These are phyloP conservation scores for Tridacna gigas DNA, from an alignment of 2,888 invertebrate genomes.

Conservation along the genomic window DNA sequence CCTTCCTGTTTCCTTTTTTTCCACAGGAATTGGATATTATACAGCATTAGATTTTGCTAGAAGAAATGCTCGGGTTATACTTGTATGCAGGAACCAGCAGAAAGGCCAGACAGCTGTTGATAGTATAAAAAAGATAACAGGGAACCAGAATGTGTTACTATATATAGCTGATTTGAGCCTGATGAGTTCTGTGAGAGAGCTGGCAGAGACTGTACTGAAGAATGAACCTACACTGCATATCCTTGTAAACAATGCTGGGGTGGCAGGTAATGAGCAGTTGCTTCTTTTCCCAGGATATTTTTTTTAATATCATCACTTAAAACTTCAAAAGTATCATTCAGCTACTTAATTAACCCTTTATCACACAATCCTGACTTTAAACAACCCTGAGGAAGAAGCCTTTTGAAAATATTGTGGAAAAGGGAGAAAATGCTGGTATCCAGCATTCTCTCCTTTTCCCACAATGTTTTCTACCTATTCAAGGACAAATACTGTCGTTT, in stretches of 20 bases:
- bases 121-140: constrained; percentile 81
- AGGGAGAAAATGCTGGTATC: neutral
- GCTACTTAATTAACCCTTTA: neutral
- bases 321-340: no score
- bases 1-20: neutral
- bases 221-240: constrained; percentile 75
- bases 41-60: constrained; percentile 77
- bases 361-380: neutral
- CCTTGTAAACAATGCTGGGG: constrained; percentile 80
- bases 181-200: constrained; percentile 74
- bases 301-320: no score
- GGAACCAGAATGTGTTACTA: constrained; percentile 72
- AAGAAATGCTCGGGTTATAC: constrained; percentile 76
- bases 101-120: constrained; percentile 68
- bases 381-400: neutral
- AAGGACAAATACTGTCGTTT: neutral
- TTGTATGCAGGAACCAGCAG: constrained; percentile 73
- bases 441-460: neutral
- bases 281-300: no score
- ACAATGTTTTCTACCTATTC: neutral
- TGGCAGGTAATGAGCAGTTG: constrained; percentile 58
- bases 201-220: constrained; percentile 67
- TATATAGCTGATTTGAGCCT: constrained; percentile 70
- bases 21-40: constrained; percentile 76
- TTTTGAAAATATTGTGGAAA: neutral